Conservation (phyloP, 30 jellyfish, hydroid and myxozoan genomes). For the Chrysaora quinquecirrha region DNA sequence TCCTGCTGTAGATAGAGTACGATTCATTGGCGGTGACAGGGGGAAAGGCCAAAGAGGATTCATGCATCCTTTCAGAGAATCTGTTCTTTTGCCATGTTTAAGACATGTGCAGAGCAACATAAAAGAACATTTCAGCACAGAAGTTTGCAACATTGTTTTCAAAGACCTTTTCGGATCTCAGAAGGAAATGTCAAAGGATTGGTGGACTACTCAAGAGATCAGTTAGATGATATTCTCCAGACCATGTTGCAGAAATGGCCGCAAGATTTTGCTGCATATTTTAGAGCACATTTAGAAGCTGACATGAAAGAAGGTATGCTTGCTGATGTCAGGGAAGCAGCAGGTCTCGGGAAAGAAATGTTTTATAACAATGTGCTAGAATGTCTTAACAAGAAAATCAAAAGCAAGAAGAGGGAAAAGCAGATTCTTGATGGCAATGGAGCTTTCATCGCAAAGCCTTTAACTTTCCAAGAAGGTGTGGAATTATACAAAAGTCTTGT, state of each 20-base stretch:
- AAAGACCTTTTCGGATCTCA: constrained; percentile 6
- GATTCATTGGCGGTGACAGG: constrained; percentile 23
- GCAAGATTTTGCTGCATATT: background rate
- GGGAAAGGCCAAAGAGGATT: constrained; percentile 23
- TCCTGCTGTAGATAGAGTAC: background rate
- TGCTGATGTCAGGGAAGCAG: constrained; percentile 1
- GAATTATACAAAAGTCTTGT: background rate
- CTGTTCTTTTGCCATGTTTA: background rate
- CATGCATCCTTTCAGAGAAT: background rate
- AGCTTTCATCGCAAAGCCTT: background rate
- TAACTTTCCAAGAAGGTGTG: background rate
- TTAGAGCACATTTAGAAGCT: background rate
- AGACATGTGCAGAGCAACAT: constrained; percentile 7
- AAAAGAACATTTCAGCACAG: background rate
- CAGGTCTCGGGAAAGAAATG: constrained; percentile 12
- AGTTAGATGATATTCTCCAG: background rate
- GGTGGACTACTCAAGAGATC: background rate
- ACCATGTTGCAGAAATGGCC: constrained; percentile 3
- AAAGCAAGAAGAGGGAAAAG: background rate
- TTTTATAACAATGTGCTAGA: constrained; percentile 30
- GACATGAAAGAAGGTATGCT: constrained; percentile 32
- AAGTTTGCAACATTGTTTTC: background rate
- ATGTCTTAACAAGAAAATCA: background rate
- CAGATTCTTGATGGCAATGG: background rate
- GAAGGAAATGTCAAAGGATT: background rate